Base-by-base conservation (phyloP, 1,140 invertebrate genomes). In the Drosophila albomicans region DNA sequence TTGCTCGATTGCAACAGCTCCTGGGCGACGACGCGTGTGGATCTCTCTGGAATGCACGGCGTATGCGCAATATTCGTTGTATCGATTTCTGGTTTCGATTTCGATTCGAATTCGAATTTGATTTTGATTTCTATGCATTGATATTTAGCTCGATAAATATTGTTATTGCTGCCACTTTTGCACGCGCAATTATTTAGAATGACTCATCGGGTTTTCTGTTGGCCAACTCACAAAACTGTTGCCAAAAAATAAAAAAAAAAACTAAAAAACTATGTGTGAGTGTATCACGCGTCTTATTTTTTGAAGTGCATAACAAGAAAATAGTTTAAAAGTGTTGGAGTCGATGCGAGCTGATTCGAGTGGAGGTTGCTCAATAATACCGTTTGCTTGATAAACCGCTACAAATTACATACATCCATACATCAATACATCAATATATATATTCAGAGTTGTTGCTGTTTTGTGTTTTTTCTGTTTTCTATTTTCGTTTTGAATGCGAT, bases 361-460 rank as follows among this genome's bases (percentile, higher is more conserved):
- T 72, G 84, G 82, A 79, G 79, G 84, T 87, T 88, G 84, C 84
- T 78, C 80, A 87, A 89, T 73, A 87, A 84, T 80, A 75, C 84
- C 84, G 84, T 88, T 78, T 78, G 80, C 82, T 69, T 84, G 84
- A 87, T 87, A 87, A 87, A 89, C 84, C 84, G 85, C 84, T 84
- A 87, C 85, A 87, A 87, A 87, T 88, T 78, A 87, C 84, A 88
- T 69, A 80, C 28, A 75, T 48, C 32, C 8, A 51, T 69, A 69
- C 48, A 56, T 61, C 20, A 3, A 75, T 59, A 59, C 64, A 85
- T 86, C 82, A 76, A 87, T 86, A 59, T 86, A 73, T 35, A 20
- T 52, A 28, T 41, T 25, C 20, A 25, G 20, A 35, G 49, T 52
- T 62, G 11, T 77, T 71, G 61, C 59, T 70, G 56, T 63, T 32